phyloP scores from a whole-genome alignment of 2,888 invertebrate genomes.

The Eudemis profundana region DNA sequence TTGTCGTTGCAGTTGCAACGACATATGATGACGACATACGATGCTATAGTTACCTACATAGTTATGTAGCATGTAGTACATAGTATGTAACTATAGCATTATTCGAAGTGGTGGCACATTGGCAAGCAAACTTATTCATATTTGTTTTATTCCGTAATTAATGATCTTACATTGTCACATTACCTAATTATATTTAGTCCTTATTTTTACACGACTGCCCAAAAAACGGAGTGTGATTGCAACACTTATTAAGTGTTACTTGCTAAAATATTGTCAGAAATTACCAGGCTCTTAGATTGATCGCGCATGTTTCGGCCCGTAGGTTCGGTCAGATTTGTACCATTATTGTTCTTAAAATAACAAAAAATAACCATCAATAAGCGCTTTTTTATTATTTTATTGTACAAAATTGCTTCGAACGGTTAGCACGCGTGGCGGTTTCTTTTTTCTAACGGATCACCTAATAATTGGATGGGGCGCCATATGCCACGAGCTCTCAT shows the following conservation, averaged over 20 bases:
- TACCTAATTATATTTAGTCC: no score
- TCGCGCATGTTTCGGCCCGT: no score
- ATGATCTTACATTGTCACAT: not conserved
- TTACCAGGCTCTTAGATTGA: no score
- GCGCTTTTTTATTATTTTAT: conserved; percentile 10
- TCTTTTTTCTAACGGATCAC: conserved; percentile 23
- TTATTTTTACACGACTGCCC: no score
- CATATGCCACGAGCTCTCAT: conserved; percentile 38
- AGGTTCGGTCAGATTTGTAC: no score
- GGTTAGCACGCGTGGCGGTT: conserved; percentile 35
- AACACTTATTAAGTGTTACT: no score
- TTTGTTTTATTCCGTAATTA: not conserved
- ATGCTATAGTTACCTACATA: no score
- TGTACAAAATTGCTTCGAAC: conserved; percentile 15
- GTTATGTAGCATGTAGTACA: not conserved
- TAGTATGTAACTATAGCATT: not conserved
- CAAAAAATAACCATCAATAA: conserved; percentile 13
- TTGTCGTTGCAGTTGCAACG: not conserved
- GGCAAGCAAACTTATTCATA: not conserved
- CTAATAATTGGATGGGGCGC: conserved; percentile 31
- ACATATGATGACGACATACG: no score
- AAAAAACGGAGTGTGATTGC: no score
- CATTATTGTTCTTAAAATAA: not conserved
- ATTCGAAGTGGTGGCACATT: not conserved
- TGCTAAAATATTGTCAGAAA: no score